Evolutionary conservation across 2,888 invertebrate species (phyloP).

Genomic region (Petrophora chlorosata): DNA sequence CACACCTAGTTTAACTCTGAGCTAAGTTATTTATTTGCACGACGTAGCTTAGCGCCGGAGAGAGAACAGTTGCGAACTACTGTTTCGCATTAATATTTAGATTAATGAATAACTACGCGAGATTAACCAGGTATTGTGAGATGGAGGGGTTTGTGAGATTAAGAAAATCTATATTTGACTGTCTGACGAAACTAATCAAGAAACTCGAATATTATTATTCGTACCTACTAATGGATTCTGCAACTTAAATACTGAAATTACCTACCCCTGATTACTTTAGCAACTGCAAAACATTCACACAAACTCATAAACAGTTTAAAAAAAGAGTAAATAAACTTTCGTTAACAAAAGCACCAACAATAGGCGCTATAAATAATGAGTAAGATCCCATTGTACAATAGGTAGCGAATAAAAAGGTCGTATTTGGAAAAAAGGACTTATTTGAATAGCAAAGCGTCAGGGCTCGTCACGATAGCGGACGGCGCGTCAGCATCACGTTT

Average conservation of each 20-base stretch:
- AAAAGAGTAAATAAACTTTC: conserved; percentile 42
- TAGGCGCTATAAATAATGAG: conserved; percentile 61
- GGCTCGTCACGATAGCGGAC: conserved; percentile 54
- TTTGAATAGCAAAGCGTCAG: conserved; percentile 67
- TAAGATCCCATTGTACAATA: conserved; percentile 66
- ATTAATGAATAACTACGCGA: conserved; percentile 24
- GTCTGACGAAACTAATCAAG: no score
- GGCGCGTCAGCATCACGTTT: conserved; percentile 66
- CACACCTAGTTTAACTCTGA: conserved; percentile 26
- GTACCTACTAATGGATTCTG: no score
- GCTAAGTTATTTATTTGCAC: conserved; percentile 31
- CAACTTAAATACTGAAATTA: no score
- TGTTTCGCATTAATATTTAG: conserved; percentile 31
- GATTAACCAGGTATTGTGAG: conserved; percentile 5
- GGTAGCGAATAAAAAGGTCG: conserved; percentile 64
- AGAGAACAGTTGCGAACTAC: conserved; percentile 24
- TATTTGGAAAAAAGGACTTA: conserved; percentile 50
- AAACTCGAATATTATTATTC: no score
- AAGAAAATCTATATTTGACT: background rate
- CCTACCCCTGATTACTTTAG: no score
- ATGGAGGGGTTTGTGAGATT: background rate
- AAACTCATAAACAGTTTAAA: conserved; percentile 1
- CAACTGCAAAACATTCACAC: conserved; percentile 2
- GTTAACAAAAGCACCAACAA: conserved; percentile 61
- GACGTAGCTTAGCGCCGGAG: conserved; percentile 22